Evolutionary conservation across 2,888 invertebrate species (phyloP).

Genomic region (Hypercompe scribonia): DNA sequence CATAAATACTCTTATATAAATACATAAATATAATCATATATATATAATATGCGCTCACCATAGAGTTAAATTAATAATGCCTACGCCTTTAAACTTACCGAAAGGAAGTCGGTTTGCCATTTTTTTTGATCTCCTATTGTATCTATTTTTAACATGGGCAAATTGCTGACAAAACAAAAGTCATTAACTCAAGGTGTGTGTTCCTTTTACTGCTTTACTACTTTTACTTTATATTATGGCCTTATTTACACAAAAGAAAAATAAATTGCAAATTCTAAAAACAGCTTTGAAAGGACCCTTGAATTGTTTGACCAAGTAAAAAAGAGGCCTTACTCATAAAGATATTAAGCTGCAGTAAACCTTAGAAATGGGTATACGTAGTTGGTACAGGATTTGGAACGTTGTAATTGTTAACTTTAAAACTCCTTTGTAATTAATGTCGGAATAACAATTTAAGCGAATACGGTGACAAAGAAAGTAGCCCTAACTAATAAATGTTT

Average conservation of each 20-base stretch:
- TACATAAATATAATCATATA: not conserved
- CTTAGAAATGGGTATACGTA: conserved; percentile 41
- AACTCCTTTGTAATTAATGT: not conserved
- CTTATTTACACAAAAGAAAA: not conserved
- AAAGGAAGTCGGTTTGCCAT: not conserved
- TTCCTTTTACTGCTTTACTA: too few species aligned
- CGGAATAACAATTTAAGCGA: not conserved
- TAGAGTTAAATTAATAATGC: not conserved
- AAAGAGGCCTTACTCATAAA: conserved; percentile 39
- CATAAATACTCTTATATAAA: not conserved
- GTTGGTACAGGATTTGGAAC: not conserved
- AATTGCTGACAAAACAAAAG: not conserved
- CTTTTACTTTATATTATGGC: not conserved
- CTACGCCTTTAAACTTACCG: not conserved
- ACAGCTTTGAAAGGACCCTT: conserved; percentile 2
- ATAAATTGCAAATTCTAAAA: not conserved
- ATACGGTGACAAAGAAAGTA: not conserved
- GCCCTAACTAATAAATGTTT: not conserved
- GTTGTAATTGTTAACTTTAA: not conserved
- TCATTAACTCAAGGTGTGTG: not conserved
- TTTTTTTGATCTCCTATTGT: not conserved
- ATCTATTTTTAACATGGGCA: not conserved
- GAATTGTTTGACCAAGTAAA: conserved; percentile 52
- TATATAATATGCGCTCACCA: too few species aligned
- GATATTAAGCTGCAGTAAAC: conserved; percentile 55